phyloP scores from a whole-genome alignment of 2,113 vertebrate genomes.

The Smithornis capensis region DNA sequence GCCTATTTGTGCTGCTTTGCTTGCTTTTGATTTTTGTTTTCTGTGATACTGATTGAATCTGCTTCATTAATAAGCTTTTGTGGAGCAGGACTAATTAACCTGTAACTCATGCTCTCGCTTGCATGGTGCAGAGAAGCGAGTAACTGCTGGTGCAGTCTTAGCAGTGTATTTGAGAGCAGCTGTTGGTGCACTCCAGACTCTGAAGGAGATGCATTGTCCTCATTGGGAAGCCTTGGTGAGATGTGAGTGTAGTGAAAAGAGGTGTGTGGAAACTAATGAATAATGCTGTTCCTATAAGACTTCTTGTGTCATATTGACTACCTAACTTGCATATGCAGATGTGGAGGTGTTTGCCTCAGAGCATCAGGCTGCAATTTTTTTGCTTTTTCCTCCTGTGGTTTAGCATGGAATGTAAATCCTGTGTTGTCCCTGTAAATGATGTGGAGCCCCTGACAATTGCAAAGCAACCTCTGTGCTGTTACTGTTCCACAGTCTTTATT shows the following conservation, averaged over 20 bases:
- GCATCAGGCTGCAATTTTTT: background rate
- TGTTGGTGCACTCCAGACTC: background rate
- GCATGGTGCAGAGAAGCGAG: background rate
- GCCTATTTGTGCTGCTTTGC: constrained; percentile 38
- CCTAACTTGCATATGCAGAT: background rate
- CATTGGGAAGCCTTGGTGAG: background rate
- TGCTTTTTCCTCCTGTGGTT: background rate
- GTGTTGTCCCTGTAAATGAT: background rate
- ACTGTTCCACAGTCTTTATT: background rate
- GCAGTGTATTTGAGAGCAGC: background rate
- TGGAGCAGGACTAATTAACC: background rate
- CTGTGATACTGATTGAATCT: background rate
- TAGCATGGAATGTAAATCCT: background rate
- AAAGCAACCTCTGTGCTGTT: background rate
- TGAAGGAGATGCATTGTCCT: background rate
- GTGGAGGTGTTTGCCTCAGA: background rate
- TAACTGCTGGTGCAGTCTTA: background rate
- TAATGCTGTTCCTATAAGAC: background rate
- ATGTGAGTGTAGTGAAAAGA: background rate
- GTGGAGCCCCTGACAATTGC: background rate
- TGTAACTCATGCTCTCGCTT: background rate
- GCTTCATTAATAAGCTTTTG: background rate
- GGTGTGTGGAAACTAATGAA: background rate
- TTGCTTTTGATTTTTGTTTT: constrained; percentile 41
- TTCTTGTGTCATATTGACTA: background rate